Evolutionary conservation across 2,113 vertebrate genomes (phyloP).

Genomic region (Taurulus bubalis): DNA sequence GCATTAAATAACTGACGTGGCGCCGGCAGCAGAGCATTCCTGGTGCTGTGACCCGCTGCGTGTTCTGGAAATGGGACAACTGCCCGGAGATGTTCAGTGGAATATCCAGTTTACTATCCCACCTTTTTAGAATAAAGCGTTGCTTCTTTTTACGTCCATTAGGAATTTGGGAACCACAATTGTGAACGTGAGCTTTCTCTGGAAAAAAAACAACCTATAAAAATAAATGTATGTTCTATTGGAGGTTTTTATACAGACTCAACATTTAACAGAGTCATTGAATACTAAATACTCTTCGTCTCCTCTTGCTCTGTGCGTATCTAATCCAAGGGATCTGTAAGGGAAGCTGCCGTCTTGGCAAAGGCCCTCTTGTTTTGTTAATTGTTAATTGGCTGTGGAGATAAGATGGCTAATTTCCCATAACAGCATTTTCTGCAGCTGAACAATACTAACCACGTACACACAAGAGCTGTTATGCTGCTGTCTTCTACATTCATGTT

Average conservation of each 20-base stretch:
- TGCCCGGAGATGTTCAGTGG: neutral
- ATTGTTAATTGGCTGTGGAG: conserved; percentile 58
- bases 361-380: conserved; percentile 16
- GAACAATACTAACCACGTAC: conserved; percentile 10
- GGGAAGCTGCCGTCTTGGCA: conserved; percentile 10
- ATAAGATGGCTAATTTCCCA: conserved; percentile 51
- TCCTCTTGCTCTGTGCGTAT: neutral
- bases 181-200: neutral
- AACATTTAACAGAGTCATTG: neutral
- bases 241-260: neutral
- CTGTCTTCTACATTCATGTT: neutral
- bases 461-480: neutral
- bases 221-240: too few relatives aligned
- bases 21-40: conserved; percentile 23
- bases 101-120: neutral
- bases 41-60: conserved; percentile 10
- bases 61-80: conserved; percentile 53
- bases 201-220: neutral
- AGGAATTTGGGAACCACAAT: neutral
- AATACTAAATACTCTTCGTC: neutral
- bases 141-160: neutral
- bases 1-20: conserved; percentile 75
- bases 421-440: conserved; percentile 38
- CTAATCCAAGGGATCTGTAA: conserved; percentile 23
- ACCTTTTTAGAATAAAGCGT: neutral